Evolutionary conservation across 2,888 invertebrate species (phyloP), one percentile per base, ranked within the genome.

Genomic region (Stenodera caucasica): DNA sequence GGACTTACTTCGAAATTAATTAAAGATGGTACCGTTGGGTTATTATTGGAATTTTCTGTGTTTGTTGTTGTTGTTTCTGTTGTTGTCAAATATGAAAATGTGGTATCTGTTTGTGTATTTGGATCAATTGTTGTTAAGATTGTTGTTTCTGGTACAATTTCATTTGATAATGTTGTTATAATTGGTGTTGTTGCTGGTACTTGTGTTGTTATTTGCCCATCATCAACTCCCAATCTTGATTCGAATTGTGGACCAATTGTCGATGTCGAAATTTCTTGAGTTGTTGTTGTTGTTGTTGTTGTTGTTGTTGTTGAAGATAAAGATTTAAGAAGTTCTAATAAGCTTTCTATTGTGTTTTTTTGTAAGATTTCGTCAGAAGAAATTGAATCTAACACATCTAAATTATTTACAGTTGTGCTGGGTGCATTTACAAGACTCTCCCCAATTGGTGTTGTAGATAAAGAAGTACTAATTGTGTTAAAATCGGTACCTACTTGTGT

Each of bases 51-150:
- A 40, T 78, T 78, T 75, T 76, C 78, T 69, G 81, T 72, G 68
- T 80, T 75, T 69, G 75, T 71, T 70, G 80, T 75, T 68, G 80
- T 71, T 70, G 80, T 75, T 68, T 80, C 76, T 77, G 76, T 77
- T 65, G 84, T 84, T 77, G 77, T 82, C 71, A 84, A 81, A 74
- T 81, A 69, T 23, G 71, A 67, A 59, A 65, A 53, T 58, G 67
- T 68, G 40, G 67, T 58, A 60, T 67, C 67, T 32, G 68, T 65
- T 55, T 67, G 66, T 35, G 64, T 80, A 71, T 81, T 80, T 68
- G 81, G 58, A 50, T 82, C 80, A 74, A 82, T 81, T 33, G 82
- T 78, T 45, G 81, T 35, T 51, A 51, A 51, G 37, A 32, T 57
- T 32, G 32, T 49, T 8, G 37, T 33, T 51, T 29, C 35, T 49